A percentile compares a stretch with the other conserved stretches of the same genome.
Evolutionary conservation across 1,140 invertebrate genomes (phyloP).

Genomic region (Cydia splendana): DNA sequence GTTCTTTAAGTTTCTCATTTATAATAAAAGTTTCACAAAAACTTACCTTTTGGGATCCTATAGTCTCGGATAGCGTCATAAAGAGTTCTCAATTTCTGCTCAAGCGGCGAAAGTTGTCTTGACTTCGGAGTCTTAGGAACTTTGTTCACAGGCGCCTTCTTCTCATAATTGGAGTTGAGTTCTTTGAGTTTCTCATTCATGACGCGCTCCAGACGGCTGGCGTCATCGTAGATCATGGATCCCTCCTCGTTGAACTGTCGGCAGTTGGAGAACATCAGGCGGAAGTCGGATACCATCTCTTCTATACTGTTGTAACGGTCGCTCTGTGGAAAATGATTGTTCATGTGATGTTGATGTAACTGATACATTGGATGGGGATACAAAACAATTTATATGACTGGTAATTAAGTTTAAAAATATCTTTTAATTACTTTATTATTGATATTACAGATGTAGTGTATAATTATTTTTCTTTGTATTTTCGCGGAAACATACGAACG

Average conservation of each 20-base stretch:
- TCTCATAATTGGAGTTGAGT: slow-evolving; percentile 68
- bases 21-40: slow-evolving; percentile 79
- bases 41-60: slow-evolving; percentile 89
- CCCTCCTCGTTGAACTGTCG: slow-evolving; percentile 97
- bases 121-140: slow-evolving; percentile 57
- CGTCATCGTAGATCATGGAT: slow-evolving; percentile 96
- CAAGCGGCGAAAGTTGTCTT: slow-evolving; percentile 79
- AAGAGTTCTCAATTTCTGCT: slow-evolving; percentile 91
- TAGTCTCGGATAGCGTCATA: slow-evolving; percentile 95
- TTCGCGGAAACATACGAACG: too few relatives aligned
- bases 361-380: too few relatives aligned
- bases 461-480: too few relatives aligned
- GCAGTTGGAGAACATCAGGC: slow-evolving; percentile 97
- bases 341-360: too few relatives aligned
- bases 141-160: slow-evolving; percentile 55
- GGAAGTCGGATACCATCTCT: slow-evolving; percentile 83
- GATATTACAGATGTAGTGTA: too few relatives aligned
- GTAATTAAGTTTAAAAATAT: too few relatives aligned
- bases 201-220: slow-evolving; percentile 91
- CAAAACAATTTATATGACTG: too few relatives aligned
- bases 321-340: slow-evolving; percentile 55
- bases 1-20: slow-evolving; percentile 86
- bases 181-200: slow-evolving; percentile 92
- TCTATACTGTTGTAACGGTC: slow-evolving; percentile 83
- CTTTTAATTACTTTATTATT: too few relatives aligned